Evolutionary conservation across 2,797 vertebrate genomes (phyloP).

Genomic region (Sphenodon punctatus): DNA sequence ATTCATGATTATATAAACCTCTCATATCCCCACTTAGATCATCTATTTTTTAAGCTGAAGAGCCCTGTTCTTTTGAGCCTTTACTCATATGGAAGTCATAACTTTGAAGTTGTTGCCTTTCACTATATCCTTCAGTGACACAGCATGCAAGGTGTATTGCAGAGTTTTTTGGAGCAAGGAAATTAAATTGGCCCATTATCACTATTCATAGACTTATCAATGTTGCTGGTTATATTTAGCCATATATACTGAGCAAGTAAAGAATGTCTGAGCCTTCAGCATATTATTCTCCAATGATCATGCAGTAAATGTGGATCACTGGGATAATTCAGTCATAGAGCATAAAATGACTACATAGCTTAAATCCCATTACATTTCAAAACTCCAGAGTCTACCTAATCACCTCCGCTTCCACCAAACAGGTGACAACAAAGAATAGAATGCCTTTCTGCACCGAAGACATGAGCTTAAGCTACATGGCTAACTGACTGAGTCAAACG

Average conservation of each 20-base stretch:
- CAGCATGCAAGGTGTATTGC: background rate
- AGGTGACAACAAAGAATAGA: background rate
- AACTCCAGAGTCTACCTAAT: background rate
- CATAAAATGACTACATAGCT: background rate
- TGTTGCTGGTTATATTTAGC: background rate
- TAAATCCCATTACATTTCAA: background rate
- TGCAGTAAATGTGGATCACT: too few relatives aligned
- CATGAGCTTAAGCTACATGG: background rate
- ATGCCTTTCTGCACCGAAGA: slow-evolving; percentile 30
- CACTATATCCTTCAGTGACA: background rate
- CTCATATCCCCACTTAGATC: too few relatives aligned
- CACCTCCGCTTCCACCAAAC: slow-evolving; percentile 1
- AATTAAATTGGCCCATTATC: background rate
- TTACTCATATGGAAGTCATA: too few relatives aligned
- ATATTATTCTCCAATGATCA: too few relatives aligned
- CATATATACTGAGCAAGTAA: background rate
- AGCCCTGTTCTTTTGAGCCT: too few relatives aligned
- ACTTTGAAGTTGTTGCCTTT: too few relatives aligned
- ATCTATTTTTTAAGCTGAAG: too few relatives aligned
- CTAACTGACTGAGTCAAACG: slow-evolving; percentile 11
- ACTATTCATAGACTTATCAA: background rate
- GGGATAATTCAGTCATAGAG: background rate
- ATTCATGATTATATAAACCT: too few relatives aligned
- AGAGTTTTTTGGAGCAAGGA: background rate
- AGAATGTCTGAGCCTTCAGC: too few relatives aligned